Evolutionary conservation across 2,888 invertebrate genomes (phyloP).

Genomic region (Eupsilia transversa): DNA sequence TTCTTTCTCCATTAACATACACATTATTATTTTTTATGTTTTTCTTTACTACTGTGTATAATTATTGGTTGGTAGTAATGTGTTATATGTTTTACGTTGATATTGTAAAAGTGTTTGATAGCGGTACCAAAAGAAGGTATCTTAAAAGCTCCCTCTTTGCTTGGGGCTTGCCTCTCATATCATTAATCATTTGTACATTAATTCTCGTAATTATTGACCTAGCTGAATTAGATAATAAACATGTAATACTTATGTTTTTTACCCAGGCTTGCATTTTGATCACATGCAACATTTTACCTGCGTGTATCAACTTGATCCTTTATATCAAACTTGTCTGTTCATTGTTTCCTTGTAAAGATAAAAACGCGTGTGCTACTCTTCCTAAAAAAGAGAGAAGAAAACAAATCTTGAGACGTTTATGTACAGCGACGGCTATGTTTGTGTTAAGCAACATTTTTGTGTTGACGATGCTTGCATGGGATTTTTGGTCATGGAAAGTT

Average conservation of each 20-base stretch:
- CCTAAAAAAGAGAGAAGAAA: conserved; percentile 3
- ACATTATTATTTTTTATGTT: not conserved
- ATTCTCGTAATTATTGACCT: not conserved
- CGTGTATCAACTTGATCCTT: conserved; percentile 15
- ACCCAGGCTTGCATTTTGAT: not conserved
- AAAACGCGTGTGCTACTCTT: not conserved
- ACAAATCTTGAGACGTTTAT: conserved; percentile 25
- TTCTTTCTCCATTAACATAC: not conserved
- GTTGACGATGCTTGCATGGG: not conserved
- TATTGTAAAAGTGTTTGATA: conserved; percentile 41
- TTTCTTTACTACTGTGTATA: conserved; percentile 1
- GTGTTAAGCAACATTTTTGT: conserved; percentile 15
- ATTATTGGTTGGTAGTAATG: conserved; percentile 43
- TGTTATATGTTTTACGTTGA: conserved; percentile 48
- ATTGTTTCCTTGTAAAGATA: conserved; percentile 23
- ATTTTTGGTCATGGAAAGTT: not conserved
- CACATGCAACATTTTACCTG: not conserved
- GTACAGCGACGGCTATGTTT: conserved; percentile 29
- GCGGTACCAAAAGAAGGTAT: conserved; percentile 25
- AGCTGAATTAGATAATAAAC: not conserved
- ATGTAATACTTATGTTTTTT: not conserved
- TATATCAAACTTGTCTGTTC: conserved; percentile 16
- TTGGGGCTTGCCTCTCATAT: conserved; percentile 31
- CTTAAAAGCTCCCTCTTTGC: conserved; percentile 41
- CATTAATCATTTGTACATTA: not conserved